A percentile compares a stretch with the other conserved stretches of the same genome.
Evolutionary conservation across 2,113 vertebrate species (phyloP).

Genomic region (Rhipidura dahli): DNA sequence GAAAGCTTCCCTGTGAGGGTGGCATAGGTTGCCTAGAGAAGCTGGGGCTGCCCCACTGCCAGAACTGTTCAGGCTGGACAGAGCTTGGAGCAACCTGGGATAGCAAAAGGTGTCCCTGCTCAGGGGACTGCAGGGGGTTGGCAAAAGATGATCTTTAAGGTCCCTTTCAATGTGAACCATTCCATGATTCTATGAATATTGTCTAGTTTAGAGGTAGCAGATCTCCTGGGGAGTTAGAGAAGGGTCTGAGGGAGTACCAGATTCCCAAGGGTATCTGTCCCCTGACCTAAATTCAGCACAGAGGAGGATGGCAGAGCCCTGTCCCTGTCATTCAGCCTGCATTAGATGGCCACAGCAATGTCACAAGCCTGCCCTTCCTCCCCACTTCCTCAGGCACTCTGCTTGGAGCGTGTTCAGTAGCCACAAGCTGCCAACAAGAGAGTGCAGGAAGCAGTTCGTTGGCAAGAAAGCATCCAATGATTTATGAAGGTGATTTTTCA

Average conservation of each 20-base stretch:
- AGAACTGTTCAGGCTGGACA: rapidly evolving
- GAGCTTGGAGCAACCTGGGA: neutral
- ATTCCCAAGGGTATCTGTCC: neutral
- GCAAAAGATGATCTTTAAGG: neutral
- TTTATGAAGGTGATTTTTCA: neutral
- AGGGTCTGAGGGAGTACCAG: neutral
- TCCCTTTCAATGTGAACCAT: neutral
- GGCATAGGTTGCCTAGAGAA: neutral
- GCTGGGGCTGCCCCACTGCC: neutral
- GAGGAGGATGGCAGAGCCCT: neutral
- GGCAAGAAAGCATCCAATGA: neutral
- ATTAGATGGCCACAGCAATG: neutral
- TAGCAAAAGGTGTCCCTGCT: neutral
- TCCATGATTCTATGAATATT: neutral
- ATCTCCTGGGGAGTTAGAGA: neutral
- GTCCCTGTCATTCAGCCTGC: neutral
- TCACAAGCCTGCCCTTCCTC: neutral
- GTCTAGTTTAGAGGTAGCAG: neutral
- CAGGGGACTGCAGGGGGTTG: neutral
- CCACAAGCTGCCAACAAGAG: neutral
- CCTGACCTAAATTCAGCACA: neutral
- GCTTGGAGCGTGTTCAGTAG: neutral
- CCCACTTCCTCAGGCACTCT: neutral
- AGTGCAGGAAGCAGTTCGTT: neutral
- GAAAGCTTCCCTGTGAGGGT: neutral